These are phyloP conservation scores for Ia io DNA, from an alignment of 2,113 vertebrate species.

Conservation along the genomic window DNA sequence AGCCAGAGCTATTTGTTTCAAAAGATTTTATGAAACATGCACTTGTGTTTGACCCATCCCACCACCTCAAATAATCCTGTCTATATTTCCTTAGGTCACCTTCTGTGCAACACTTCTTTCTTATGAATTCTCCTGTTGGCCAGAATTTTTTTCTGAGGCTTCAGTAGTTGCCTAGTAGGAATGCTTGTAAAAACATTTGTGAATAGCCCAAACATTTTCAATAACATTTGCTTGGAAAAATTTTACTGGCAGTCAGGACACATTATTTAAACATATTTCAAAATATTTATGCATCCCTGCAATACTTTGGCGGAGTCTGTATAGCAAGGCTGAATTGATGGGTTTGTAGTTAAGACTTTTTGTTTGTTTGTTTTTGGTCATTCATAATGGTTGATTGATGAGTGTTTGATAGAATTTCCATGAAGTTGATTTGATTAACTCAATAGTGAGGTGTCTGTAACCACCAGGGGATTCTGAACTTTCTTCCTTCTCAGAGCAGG, in stretches of 20 bases:
- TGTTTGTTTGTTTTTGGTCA: slow-evolving; percentile 64
- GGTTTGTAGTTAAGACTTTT: slow-evolving; percentile 53
- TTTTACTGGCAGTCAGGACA: slow-evolving; percentile 72
- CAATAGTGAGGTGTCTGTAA: slow-evolving; percentile 5
- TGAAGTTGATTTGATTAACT: slow-evolving; percentile 48
- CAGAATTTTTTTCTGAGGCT: slow-evolving; percentile 60
- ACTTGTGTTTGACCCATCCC: slow-evolving; percentile 52
- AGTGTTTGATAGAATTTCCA: slow-evolving; percentile 45
- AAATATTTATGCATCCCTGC: slow-evolving; percentile 76
- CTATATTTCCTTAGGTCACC: slow-evolving; percentile 55
- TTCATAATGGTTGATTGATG: slow-evolving; percentile 51
- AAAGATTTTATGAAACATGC: slow-evolving; percentile 56
- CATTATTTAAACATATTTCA: slow-evolving; percentile 78
- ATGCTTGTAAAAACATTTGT: slow-evolving; percentile 75
- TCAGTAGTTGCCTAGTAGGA: slow-evolving; percentile 65
- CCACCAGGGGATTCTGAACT: slow-evolving; percentile 16
- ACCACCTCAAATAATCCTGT: slow-evolving; percentile 48
- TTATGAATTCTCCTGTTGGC: slow-evolving; percentile 55
- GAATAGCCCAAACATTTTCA: slow-evolving; percentile 76
- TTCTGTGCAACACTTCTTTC: slow-evolving; percentile 50
- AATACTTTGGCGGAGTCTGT: slow-evolving; percentile 64
- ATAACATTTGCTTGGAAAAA: slow-evolving; percentile 78
- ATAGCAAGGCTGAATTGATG: slow-evolving; percentile 57
- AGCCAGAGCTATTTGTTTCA: slow-evolving; percentile 60
- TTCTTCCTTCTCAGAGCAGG: slow-evolving; percentile 14